Evolutionary conservation across 1,140 invertebrate genomes (phyloP).

Genomic region (Hydropsyche tenuis): DNA sequence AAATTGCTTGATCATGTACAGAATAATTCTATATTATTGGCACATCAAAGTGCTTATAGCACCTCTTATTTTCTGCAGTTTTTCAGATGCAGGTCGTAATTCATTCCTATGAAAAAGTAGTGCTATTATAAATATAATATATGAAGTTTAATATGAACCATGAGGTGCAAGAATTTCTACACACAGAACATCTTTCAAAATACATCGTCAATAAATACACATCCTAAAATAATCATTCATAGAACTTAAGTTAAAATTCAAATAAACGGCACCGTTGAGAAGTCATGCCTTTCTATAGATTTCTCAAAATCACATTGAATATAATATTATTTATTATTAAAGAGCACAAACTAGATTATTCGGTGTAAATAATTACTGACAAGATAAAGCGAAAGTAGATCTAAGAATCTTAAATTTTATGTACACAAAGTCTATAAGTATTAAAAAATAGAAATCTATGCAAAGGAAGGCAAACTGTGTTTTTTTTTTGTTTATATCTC

Average conservation of each 20-base stretch:
- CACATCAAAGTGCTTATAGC: conserved; percentile 23
- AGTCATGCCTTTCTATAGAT: no score
- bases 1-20: conserved; percentile 15
- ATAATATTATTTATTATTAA: no score
- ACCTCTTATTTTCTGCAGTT: neutral
- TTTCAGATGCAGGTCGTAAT: neutral
- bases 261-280: no score
- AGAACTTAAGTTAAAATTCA: neutral
- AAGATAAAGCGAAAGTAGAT: no score
- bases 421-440: no score
- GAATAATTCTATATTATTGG: conserved; percentile 28
- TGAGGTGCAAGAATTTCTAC: neutral
- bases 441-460: neutral
- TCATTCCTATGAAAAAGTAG: neutral
- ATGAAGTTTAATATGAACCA: neutral
- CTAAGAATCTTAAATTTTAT: no score
- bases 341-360: no score
- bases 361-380: no score
- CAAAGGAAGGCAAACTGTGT: conserved; percentile 4
- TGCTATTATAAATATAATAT: neutral
- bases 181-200: neutral
- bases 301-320: no score
- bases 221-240: neutral
- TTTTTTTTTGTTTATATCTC: neutral
- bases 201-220: no score